Evolutionary conservation across 2,888 invertebrate genomes (phyloP), one percentile per base, ranked within the genome.

Genomic region (Germaria angustata): DNA sequence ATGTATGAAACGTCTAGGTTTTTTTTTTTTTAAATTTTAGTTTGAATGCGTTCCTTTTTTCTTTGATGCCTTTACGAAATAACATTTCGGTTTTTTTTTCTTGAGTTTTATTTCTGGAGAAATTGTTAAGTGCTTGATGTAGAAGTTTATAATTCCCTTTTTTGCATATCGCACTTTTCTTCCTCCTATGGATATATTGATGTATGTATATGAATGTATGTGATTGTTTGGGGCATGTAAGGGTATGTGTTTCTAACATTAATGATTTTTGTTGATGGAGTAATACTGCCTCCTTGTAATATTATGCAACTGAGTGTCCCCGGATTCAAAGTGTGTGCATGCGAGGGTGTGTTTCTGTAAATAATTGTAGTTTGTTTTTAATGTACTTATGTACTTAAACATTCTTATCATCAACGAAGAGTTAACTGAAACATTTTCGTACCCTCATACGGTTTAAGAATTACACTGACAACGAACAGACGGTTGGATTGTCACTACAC

Each of bases 301-400:
- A 39, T 61, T 59, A 72, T 69, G 53, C 78, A 51, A 76, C 55
- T 28, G 51, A 41, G 28, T 53, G 41, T 32, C 9, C 11, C 17
- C 59, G 20, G 28, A 15, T 17, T 17, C 15, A 44, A 15, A 24
- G 39, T 4, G 39, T 41, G 24, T 17, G 8, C 20, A n/a, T 9
- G 22, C 3, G 44, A 13, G 34, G 5, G 17, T 24, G 15, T 57
- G 15, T 44, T 15, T 51, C 5, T 57, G 41, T 59, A 39, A 63
- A 57, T 66, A 81, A 79, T 75, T 82, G 59, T 15, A 82, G 81
- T 75, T 82, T 79, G 65, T 72, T 72, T 81, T 71, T 82, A 82
- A 82, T 79, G 79, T 79, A 59, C 82, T 79, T 82, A 82, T 71
- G 75, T 78, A 79, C 82, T 82, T 82, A 82, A 75, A 75, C 61